Percentiles rank a stretch among this genome's conserved stretches.
Evolutionary conservation across 1,140 invertebrate species (phyloP).

Genomic region (Drosophila arawakana): DNA sequence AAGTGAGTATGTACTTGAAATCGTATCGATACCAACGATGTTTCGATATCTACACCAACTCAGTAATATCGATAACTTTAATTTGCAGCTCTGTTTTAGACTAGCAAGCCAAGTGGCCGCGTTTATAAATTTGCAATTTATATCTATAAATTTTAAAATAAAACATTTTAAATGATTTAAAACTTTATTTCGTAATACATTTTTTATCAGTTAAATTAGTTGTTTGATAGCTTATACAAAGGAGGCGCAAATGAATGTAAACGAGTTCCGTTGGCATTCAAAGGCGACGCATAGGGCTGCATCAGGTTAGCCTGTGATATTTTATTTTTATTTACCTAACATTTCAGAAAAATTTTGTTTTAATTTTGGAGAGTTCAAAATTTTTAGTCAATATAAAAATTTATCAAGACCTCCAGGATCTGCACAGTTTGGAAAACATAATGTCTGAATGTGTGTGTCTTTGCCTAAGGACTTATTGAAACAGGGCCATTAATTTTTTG

Average conservation of each 20-base stretch:
- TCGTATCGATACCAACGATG: neutral
- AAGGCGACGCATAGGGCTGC: neutral
- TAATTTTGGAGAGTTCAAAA: constrained; percentile 34
- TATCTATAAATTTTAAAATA: constrained; percentile 2
- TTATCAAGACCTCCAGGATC: neutral
- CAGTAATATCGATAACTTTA: neutral
- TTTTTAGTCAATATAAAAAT: constrained; percentile 21
- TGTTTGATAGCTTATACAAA: neutral
- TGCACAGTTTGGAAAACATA: neutral
- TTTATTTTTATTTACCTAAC: neutral
- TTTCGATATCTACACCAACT: neutral
- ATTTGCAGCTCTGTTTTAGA: neutral
- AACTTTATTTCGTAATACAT: neutral
- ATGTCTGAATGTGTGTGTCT: constrained; percentile 24
- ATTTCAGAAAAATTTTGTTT: constrained; percentile 6
- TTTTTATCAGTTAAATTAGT: neutral
- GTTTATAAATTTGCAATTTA: constrained; percentile 20
- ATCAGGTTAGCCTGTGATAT: constrained; percentile 65
- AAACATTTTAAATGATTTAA: neutral
- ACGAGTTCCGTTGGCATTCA: constrained; percentile 34
- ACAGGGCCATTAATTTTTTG: neutral
- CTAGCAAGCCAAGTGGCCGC: constrained; percentile 24
- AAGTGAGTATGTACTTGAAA: neutral
- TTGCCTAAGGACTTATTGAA: neutral
- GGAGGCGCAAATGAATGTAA: constrained; percentile 1